Evolutionary conservation across 64 coral and sea anemone genomes (phyloP).

Genomic region (Porites lutea): DNA sequence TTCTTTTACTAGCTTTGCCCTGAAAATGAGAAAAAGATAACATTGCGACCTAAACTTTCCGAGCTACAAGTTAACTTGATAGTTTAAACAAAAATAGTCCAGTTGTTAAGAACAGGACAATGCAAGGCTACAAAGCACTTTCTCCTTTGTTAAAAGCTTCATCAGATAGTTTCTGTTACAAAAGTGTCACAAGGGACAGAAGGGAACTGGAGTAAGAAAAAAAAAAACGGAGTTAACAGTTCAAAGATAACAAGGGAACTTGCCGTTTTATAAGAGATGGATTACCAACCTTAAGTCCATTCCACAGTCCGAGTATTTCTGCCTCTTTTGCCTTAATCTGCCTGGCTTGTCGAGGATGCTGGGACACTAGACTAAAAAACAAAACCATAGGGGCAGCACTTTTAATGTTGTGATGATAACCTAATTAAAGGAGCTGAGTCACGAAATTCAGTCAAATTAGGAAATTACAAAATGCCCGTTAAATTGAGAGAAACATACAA

Average conservation of each 20-base stretch:
- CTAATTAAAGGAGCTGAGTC: no score
- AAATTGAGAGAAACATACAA: neutral
- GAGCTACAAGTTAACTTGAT: neutral
- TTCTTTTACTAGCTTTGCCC: conserved; percentile 81
- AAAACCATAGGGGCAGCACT: neutral
- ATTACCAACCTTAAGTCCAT: conserved; percentile 70
- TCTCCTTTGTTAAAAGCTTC: no score
- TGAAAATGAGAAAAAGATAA: neutral
- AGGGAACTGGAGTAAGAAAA: no score
- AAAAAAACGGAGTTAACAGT: no score
- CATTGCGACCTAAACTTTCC: neutral
- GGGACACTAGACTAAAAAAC: conserved; percentile 60
- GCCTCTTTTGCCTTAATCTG: conserved; percentile 92
- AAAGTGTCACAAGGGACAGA: no score
- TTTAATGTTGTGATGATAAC: no score
- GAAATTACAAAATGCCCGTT: no score
- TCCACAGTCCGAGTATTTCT: conserved; percentile 87
- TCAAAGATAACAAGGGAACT: neutral
- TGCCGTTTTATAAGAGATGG: neutral
- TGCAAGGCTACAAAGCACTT: no score
- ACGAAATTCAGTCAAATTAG: no score
- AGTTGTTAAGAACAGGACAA: no score
- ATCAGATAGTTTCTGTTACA: no score
- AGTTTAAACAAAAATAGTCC: no score
- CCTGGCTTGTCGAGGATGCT: conserved; percentile 88